phyloP scores from a whole-genome alignment of 2,113 vertebrate genomes.

The Tichodroma muraria region DNA sequence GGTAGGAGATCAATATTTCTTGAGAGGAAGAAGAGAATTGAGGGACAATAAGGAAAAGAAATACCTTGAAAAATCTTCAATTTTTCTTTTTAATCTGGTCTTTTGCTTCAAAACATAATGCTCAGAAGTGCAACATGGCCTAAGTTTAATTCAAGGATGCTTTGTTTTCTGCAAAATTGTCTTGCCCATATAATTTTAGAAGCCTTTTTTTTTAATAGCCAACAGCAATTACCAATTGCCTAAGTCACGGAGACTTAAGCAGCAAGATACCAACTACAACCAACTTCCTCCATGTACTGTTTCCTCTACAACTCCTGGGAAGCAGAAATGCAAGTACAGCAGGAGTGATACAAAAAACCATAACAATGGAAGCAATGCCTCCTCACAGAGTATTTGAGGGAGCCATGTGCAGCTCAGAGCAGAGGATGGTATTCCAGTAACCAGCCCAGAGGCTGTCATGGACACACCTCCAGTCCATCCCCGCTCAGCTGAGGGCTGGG shows the following conservation, averaged over 20 bases:
- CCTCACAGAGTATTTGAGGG: background rate
- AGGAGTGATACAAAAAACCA: background rate
- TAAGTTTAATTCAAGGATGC: background rate
- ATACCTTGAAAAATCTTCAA: background rate
- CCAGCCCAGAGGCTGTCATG: background rate
- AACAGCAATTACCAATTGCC: background rate
- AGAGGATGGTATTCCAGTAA: background rate
- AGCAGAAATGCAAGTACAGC: background rate
- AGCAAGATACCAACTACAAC: background rate
- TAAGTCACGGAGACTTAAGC: background rate
- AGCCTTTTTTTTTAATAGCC: background rate
- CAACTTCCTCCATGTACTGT: background rate
- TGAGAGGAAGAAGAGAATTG: background rate
- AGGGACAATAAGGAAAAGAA: background rate
- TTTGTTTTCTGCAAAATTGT: background rate
- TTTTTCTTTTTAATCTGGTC: background rate
- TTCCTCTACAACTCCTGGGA: background rate
- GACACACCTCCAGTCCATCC: background rate
- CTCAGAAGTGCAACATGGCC: background rate
- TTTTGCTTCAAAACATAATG: background rate
- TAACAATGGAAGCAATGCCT: background rate
- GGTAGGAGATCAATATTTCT: background rate
- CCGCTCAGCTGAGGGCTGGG: background rate
- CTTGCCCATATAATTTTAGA: background rate
- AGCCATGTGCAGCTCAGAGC: background rate